Conservation (phyloP, 2,797 vertebrate species). For the Brachyalestes nurse region DNA sequence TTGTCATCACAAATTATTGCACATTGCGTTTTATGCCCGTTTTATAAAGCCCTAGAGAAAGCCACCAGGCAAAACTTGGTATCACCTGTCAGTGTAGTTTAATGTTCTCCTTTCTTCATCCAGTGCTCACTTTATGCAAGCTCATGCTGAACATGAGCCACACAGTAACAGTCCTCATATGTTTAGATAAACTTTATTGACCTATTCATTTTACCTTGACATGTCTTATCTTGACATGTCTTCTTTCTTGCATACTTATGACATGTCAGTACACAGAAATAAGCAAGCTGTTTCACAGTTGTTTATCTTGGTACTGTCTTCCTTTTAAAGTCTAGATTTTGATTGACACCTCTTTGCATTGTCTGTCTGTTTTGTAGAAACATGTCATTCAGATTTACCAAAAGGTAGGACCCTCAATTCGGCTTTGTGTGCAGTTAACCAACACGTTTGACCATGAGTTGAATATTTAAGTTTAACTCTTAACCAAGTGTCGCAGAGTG, state of each 20-base stretch:
- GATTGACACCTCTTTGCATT: slow-evolving; percentile 63
- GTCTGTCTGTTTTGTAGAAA: slow-evolving; percentile 87
- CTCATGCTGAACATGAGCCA: slow-evolving; percentile 3
- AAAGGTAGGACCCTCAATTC: slow-evolving; percentile 86
- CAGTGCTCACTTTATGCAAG: not conserved
- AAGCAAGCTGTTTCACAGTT: not conserved
- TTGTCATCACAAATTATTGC: not conserved
- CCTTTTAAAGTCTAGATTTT: slow-evolving; percentile 34
- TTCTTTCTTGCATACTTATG: not conserved
- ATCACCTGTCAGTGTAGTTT: not conserved
- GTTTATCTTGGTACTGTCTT: not conserved
- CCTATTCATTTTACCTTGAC: no score
- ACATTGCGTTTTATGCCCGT: not conserved
- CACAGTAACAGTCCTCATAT: not conserved
- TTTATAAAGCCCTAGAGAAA: not conserved
- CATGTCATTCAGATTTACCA: slow-evolving; percentile 94
- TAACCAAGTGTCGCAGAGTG: slow-evolving; percentile 50
- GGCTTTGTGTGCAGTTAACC: slow-evolving; percentile 54
- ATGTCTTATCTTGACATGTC: no score
- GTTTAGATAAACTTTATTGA: not conserved
- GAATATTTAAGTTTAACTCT: slow-evolving; percentile 41
- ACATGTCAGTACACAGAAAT: not conserved
- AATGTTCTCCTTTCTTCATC: not conserved
- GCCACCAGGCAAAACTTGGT: not conserved
- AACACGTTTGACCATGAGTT: slow-evolving; percentile 24